A percentile compares a stretch with the other conserved stretches of the same genome.
phyloP scores from a whole-genome alignment of 1,140 invertebrate genomes.

The Pectinophora gossypiella region DNA sequence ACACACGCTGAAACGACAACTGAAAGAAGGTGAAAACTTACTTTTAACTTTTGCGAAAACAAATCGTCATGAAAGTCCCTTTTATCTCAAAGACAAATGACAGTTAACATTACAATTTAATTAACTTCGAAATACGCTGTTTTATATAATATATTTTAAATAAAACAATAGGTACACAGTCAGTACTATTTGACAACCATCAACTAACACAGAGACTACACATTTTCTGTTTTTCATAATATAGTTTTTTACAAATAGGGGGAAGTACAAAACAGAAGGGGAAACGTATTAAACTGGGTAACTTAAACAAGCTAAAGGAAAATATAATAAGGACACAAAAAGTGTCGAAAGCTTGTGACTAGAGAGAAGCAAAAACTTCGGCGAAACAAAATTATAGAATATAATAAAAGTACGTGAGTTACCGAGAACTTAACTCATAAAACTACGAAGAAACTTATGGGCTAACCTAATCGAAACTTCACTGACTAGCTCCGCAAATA shows the following conservation, averaged over 20 bases:
- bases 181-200: constrained; percentile 33
- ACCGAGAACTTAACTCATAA: constrained; percentile 34
- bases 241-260: neutral
- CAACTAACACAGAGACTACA: constrained; percentile 34
- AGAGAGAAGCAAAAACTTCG: constrained; percentile 46
- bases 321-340: constrained; percentile 29
- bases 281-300: neutral
- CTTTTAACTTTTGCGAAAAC: neutral
- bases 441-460: constrained; percentile 37
- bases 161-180: constrained; percentile 29
- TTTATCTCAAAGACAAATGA: constrained; percentile 31
- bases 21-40: neutral
- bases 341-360: constrained; percentile 49
- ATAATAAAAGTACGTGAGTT: constrained; percentile 35
- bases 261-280: neutral
- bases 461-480: constrained; percentile 52
- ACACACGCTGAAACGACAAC: constrained; percentile 2
- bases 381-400: constrained; percentile 45
- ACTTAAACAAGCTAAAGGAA: neutral
- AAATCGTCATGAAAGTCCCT: neutral
- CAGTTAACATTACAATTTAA: constrained; percentile 27
- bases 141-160: constrained; percentile 31
- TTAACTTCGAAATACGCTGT: constrained; percentile 20
- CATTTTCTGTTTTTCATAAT: constrained; percentile 9
- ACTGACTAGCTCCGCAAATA: constrained; percentile 63